Percentiles rank a stretch among this genome's conserved stretches.
Conservation (phyloP, 2,797 vertebrate genomes). For the Phoeniculus purpureus region DNA sequence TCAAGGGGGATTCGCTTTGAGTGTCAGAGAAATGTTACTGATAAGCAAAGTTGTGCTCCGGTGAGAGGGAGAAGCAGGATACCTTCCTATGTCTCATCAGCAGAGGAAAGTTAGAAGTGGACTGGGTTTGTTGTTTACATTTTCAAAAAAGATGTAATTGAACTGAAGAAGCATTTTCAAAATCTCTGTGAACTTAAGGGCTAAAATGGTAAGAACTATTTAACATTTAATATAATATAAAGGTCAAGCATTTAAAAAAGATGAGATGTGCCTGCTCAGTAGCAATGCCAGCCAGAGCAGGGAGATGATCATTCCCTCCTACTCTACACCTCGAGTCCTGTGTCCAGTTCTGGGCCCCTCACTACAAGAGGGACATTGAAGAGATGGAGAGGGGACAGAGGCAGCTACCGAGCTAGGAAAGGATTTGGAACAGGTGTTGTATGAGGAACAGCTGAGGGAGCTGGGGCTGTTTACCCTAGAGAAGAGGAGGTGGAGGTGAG, state of each 20-base stretch:
- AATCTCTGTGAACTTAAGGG: neutral
- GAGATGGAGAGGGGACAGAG: too few relatives aligned
- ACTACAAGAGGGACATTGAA: too few relatives aligned
- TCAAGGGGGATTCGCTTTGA: neutral
- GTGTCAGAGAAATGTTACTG: neutral
- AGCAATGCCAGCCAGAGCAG: neutral
- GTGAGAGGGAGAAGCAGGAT: neutral
- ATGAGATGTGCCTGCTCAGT: neutral
- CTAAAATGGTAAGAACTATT: neutral
- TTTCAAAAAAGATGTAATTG: neutral
- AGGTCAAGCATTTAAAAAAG: neutral
- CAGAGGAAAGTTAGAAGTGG: neutral
- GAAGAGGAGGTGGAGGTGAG: too few relatives aligned
- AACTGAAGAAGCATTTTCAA: neutral
- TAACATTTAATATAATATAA: slow-evolving; percentile 30
- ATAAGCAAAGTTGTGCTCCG: neutral
- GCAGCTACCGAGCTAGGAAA: too few relatives aligned
- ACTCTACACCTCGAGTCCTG: too few relatives aligned
- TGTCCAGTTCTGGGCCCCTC: too few relatives aligned
- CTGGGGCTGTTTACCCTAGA: too few relatives aligned
- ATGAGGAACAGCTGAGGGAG: too few relatives aligned
- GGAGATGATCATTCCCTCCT: too few relatives aligned
- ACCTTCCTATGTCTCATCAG: neutral
- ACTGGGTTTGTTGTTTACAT: neutral
- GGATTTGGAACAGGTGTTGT: too few relatives aligned